These are phyloP conservation scores for Nephrotoma flavescens DNA, from an alignment of 2,888 invertebrate species.

Conservation along the genomic window DNA sequence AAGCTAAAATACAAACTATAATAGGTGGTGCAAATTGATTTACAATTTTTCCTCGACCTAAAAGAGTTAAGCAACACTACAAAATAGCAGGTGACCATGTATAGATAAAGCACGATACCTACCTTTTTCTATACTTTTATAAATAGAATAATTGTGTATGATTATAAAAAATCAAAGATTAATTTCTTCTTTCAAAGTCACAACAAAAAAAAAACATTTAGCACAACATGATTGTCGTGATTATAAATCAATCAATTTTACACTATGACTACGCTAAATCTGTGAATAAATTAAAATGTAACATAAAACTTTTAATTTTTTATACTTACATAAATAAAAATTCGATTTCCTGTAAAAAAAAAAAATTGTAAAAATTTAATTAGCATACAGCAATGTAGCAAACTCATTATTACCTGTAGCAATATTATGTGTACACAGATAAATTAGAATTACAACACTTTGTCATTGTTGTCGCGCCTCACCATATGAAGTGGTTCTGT, in stretches of 20 bases:
- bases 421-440: background rate
- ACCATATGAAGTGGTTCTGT: background rate
- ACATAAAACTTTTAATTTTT: background rate
- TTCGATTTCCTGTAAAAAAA: background rate
- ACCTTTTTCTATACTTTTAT: no score
- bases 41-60: no score
- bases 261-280: background rate
- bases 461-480: background rate
- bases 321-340: background rate
- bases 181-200: background rate
- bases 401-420: background rate
- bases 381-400: background rate
- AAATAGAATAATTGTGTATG: background rate
- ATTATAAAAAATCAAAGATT: background rate
- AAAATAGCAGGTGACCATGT: no score
- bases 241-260: background rate
- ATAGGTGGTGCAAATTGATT: no score
- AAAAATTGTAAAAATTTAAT: background rate
- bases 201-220: background rate
- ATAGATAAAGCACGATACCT: no score
- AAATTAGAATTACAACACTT: background rate
- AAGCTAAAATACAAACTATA: no score
- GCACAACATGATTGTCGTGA: background rate
- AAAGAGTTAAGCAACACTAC: no score
- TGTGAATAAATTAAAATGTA: background rate